Base-by-base conservation (phyloP, 53 echinoderm and acorn worm species). In the Zoroaster sp. region DNA sequence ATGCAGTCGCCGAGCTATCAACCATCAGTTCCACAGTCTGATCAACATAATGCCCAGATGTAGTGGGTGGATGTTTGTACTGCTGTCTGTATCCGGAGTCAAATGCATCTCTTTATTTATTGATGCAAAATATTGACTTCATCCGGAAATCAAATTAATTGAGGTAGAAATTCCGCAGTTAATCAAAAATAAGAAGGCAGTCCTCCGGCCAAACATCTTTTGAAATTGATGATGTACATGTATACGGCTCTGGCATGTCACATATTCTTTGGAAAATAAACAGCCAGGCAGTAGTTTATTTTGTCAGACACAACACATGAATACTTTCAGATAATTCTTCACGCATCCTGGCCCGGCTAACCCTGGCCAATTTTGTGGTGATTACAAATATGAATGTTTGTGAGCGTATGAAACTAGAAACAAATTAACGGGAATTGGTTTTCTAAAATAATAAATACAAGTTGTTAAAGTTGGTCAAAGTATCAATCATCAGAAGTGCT, bases 301-400 rank as follows among this genome's bases (percentile, higher is more conserved):
- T 82, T 82, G 31, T 43, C 82, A 41, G 82, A 2, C 82, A 82
- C 82, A 17, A 82, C 82, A 68, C 82, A 67, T 82, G 42, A 42
- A 67, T 66, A 66, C 18, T 28, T 40, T 28, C 66, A 66, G 28
- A 82, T 82, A 54, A 59, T 59, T 18, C 46, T 18, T 15, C 67
- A 28, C 14, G 31, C 66, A 80, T 42, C 66, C 66, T 81, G 81
- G 66, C 28, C 33, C 15, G 35, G 49, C 49, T 8, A 72, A 2
- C 49, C 12, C 12, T 15, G 15, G 74, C 40, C 35, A 36, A 31
- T 4, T 74, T 40, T 80, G 42, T 28, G 82, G 66, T 82, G 68
- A 82, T 82, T 55, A 51, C 13, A 41, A 40, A 4, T 3, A 32
- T n/a, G 73, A 32, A 41, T 40, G 40, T 9, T 73, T 5, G 3